Evolutionary conservation across 2,113 vertebrate genomes (phyloP).

Genomic region (Struthidea cinerea): DNA sequence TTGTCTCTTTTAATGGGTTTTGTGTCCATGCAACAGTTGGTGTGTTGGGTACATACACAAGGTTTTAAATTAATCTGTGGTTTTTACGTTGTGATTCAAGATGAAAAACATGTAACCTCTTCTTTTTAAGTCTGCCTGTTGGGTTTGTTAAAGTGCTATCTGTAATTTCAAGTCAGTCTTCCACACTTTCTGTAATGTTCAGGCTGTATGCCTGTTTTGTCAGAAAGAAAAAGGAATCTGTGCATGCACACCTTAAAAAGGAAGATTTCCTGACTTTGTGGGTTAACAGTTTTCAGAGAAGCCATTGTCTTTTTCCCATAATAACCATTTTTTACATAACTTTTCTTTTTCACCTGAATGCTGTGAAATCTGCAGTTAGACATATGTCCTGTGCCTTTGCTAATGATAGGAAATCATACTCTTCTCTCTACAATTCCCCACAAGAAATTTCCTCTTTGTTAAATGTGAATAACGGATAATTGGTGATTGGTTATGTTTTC

Average conservation of each 20-base stretch:
- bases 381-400: background rate
- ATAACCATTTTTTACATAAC: background rate
- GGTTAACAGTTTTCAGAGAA: background rate
- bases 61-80: background rate
- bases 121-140: background rate
- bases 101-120: background rate
- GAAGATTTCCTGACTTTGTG: background rate
- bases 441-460: conserved; percentile 9
- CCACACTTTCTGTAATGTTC: background rate
- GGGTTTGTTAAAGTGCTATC: background rate
- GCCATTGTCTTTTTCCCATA: background rate
- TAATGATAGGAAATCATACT: background rate
- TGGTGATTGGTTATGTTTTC: conserved; percentile 5
- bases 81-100: background rate
- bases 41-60: background rate
- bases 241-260: background rate
- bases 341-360: background rate
- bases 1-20: background rate
- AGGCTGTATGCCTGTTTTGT: background rate
- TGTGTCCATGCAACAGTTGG: fast-evolving
- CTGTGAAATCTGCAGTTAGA: background rate
- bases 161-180: background rate
- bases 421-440: background rate
- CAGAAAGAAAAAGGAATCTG: background rate
- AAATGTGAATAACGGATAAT: background rate